Conservation (phyloP, 2,797 vertebrate species). For the Borostomias antarcticus region DNA sequence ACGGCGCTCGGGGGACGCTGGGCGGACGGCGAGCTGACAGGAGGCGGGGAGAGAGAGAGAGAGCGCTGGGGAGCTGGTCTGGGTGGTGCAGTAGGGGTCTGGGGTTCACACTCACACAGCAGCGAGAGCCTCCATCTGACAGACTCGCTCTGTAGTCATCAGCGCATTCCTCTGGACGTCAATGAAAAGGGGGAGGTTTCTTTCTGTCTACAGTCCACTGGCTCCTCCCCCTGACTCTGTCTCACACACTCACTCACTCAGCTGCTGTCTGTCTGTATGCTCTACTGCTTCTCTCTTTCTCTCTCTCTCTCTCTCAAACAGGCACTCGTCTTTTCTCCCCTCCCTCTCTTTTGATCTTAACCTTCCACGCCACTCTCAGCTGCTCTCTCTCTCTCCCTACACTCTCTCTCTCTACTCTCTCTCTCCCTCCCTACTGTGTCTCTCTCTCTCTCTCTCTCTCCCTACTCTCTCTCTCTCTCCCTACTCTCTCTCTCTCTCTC, state of each 20-base stretch:
- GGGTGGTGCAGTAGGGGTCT: slow-evolving; percentile 14
- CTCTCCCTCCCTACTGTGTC: background rate
- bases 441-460: background rate
- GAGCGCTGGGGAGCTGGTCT: slow-evolving; percentile 1
- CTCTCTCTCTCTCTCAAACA: background rate
- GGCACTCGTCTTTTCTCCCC: too few relatives aligned
- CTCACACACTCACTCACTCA: too few relatives aligned
- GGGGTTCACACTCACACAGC: slow-evolving; percentile 38
- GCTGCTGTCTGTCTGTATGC: too few relatives aligned
- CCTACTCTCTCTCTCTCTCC: slow-evolving; percentile 1
- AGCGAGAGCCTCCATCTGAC: slow-evolving; percentile 56
- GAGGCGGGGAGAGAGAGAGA: background rate
- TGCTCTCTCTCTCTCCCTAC: background rate
- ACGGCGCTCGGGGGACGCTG: slow-evolving; percentile 24
- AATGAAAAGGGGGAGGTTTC: slow-evolving; percentile 69
- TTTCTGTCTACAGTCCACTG: background rate
- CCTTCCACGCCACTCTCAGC: too few relatives aligned
- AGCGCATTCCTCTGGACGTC: slow-evolving; percentile 70
- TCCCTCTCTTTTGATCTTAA: too few relatives aligned
- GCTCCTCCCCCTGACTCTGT: slow-evolving; percentile 35
- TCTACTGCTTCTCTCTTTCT: too few relatives aligned
- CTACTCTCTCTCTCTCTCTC: background rate
- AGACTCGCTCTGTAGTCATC: slow-evolving; percentile 65
- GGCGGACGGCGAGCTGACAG: slow-evolving; percentile 5
- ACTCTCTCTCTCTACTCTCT: slow-evolving; percentile 1